phyloP scores from a whole-genome alignment of 2,797 vertebrate species.

The Chiloscyllium punctatum region DNA sequence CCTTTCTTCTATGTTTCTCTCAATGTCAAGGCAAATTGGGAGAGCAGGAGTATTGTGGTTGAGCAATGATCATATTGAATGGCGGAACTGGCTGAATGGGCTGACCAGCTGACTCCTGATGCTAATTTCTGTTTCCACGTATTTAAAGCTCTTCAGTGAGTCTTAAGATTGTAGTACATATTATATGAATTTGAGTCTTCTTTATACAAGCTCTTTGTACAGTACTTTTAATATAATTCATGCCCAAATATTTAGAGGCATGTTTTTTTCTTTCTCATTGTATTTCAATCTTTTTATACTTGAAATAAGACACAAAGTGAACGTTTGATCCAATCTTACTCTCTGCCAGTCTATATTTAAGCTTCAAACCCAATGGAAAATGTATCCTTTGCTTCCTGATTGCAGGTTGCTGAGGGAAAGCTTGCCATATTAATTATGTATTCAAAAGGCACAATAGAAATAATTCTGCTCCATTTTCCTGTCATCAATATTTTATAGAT shows the following conservation, averaged over 20 bases:
- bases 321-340: neutral
- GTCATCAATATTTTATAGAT: slow-evolving; percentile 8
- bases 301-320: neutral
- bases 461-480: neutral
- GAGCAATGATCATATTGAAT: too few species aligned
- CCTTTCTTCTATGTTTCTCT: too few species aligned
- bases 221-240: too few species aligned
- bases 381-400: neutral
- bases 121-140: too few species aligned
- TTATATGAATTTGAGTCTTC: too few species aligned
- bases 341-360: neutral
- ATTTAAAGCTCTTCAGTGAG: too few species aligned
- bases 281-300: neutral
- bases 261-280: neutral
- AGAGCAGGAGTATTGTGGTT: too few species aligned
- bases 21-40: too few species aligned
- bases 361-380: neutral
- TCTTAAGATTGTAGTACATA: too few species aligned
- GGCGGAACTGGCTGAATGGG: too few species aligned
- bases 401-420: neutral
- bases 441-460: neutral
- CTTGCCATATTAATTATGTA: neutral
- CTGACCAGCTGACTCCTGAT: too few species aligned
- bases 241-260: neutral
- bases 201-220: too few species aligned